A percentile compares a stretch with the other conserved stretches of the same genome.
These are phyloP conservation scores for Lasioglossum vierecki DNA, from an alignment of 2,888 invertebrate genomes.

Conservation along the genomic window DNA sequence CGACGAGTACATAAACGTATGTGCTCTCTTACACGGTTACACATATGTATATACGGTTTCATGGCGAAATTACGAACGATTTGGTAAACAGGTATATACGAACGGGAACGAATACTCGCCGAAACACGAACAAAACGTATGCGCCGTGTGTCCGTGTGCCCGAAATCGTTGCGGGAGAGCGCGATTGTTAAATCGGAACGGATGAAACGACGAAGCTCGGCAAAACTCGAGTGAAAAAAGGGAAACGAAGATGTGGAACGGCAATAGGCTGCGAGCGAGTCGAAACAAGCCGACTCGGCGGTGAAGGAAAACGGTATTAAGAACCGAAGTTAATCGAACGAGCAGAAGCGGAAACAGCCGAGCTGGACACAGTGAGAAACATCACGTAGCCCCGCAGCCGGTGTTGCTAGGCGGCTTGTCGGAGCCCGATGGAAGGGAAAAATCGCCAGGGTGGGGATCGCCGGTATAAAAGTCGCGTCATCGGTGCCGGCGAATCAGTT, in stretches of 20 bases:
- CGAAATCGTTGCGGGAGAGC: neutral
- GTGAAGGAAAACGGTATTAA: slow-evolving; percentile 45
- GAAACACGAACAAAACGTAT: too few species aligned
- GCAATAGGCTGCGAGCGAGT: slow-evolving; percentile 18
- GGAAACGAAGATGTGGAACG: slow-evolving; percentile 13
- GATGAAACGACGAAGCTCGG: neutral
- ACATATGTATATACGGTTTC: too few species aligned
- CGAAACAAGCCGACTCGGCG: slow-evolving; percentile 21
- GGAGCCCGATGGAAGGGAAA: slow-evolving; percentile 64
- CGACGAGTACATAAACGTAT: too few species aligned
- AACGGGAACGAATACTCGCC: too few species aligned
- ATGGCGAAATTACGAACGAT: too few species aligned
- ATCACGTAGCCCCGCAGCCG: slow-evolving; percentile 77
- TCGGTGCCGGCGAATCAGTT: slow-evolving; percentile 78
- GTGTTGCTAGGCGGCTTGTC: slow-evolving; percentile 81
- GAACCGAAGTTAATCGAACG: slow-evolving; percentile 58
- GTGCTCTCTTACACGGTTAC: too few species aligned
- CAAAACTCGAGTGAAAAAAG: neutral
- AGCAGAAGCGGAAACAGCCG: slow-evolving; percentile 67
- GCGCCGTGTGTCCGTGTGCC: too few species aligned
- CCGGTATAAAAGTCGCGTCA: slow-evolving; percentile 80
- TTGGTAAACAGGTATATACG: too few species aligned
- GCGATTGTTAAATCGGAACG: neutral
- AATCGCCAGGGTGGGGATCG: slow-evolving; percentile 58
- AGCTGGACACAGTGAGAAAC: slow-evolving; percentile 74